Base-by-base conservation (phyloP, 1,140 invertebrate species). In the Luehdorfia chinensis region DNA sequence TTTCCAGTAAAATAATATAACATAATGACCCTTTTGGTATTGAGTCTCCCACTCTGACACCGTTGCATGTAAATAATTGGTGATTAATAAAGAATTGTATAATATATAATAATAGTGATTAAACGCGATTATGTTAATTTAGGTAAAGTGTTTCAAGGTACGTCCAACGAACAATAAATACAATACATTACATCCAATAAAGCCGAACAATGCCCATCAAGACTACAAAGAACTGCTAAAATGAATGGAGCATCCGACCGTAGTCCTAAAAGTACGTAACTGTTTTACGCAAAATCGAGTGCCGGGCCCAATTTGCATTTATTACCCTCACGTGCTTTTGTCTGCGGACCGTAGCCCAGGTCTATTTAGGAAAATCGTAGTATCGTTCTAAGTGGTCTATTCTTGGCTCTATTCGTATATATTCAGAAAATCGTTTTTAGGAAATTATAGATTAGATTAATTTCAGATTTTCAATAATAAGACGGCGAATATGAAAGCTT, bases 261-360 rank as follows among this genome's bases (percentile, higher is more conserved):
- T 16, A n/a, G 11, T 27, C 14, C 21, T 8, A 14, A 32, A 39
- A 36, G 36, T 31, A 49, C 27, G 31, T 41, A 49, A 41, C 45
- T 59, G 57, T 57, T 68, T 55, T 52, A 61, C 58, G 47, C 50
- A 53, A 50, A 65, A 67, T 58, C 50, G 61, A 63, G 64, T 50
- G 58, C 37, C 33, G 33, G 18, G 46, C 52, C 54, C 66, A 70
- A 70, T 73, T 73, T 73, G 64, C 70, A 73, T 73, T 65, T 70
- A 70, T 73, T 73, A 63, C 59, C 34, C 44, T 56, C 57, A 66
- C 60, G 60, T 62, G 65, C 52, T 61, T 55, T 63, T 57, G 53
- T 57, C 57, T 56, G 32, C 21, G 49, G 43, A 36, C 34, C 19
- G 43, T 16, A 27, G 21, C 15, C 34, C 18, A 12, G 41, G 37